Conservation (phyloP, 2,888 invertebrate genomes). For the Nymphalis urticae region DNA sequence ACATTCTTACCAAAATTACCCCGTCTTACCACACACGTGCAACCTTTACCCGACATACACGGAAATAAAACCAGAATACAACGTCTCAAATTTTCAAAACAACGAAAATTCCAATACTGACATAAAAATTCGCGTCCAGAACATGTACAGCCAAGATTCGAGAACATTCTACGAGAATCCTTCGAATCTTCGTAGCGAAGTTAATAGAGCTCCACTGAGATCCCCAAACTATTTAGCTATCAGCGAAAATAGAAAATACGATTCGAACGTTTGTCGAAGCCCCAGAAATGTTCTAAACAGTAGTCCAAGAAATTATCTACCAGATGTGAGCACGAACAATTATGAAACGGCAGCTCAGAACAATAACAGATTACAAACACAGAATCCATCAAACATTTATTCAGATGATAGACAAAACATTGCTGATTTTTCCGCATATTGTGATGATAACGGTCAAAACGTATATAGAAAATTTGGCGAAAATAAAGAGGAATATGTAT, state of each 20-base stretch:
- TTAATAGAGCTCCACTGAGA: conserved; percentile 54
- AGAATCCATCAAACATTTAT: conserved; percentile 53
- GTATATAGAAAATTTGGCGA: conserved; percentile 57
- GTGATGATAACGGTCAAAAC: conserved; percentile 57
- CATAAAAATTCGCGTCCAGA: conserved; percentile 54
- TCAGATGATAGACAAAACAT: conserved; percentile 56
- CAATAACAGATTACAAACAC: conserved; percentile 50
- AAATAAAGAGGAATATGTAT: conserved; percentile 60
- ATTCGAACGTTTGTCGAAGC: conserved; percentile 59
- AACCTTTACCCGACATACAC: conserved; percentile 72
- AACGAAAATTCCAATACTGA: conserved; percentile 49
- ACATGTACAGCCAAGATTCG: conserved; percentile 55
- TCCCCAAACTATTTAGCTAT: conserved; percentile 60
- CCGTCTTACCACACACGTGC: conserved; percentile 64
- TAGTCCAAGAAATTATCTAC: conserved; percentile 66
- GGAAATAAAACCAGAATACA: conserved; percentile 69
- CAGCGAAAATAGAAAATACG: conserved; percentile 61
- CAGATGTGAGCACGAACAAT: conserved; percentile 53
- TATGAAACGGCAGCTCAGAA: conserved; percentile 54
- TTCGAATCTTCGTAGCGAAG: conserved; percentile 53
- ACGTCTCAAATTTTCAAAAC: conserved; percentile 52
- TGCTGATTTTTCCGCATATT: conserved; percentile 60
- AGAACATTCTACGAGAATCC: conserved; percentile 72
- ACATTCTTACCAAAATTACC: conserved; percentile 76
- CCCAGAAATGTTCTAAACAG: conserved; percentile 66